Evolutionary conservation across 2,113 vertebrate genomes (phyloP), one percentile per base, ranked within the genome.

Genomic region (Eurystomus gularis): DNA sequence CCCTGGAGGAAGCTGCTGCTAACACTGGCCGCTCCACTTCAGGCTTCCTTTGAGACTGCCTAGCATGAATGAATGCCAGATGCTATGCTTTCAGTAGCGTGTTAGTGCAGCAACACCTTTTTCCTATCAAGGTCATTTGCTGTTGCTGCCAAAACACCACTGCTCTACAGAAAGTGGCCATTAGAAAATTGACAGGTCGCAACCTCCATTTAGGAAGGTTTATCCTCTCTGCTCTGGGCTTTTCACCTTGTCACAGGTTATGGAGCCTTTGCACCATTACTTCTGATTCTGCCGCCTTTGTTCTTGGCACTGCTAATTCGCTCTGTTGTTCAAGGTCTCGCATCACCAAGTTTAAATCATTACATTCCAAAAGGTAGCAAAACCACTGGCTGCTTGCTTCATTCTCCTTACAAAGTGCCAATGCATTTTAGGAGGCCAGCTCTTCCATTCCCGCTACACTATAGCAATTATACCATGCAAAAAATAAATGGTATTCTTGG

Each of bases 1-100:
- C 11, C 17, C n/a, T 4, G 7, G 86, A 96, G 91, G 94, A 96
- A 96, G 88, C 58, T 11, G 35, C 51, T 83, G 51, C 83, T 91
- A 61, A 66, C 54, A 48, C 48, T 62, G 79, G 39, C 57, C 2
- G 0, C 64, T 82, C 28, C 49, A 81, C 76, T 84, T 51, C 83
- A 86, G 86, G 86, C 83, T 94, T 96, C 96, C 94, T 96, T 79
- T 96, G 94, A 96, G 94, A 92, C 70, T 91, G 83, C 88, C 55
- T 70, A 31, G 70, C 49, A 58, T 2, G 13, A 88, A 46, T 7
- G 46, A 60, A 68, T 54, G 77, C 76, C 92, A 92, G 88, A 68
- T 86, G 79, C 82, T 90, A 44, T 1, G 8, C 68, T 62, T 57
- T 35, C 79, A 46, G 76, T 13, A 62, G 54, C 1, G 0, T 46